Percentiles rank a stretch among this genome's conserved stretches.
phyloP scores from a whole-genome alignment of 2,797 vertebrate species.

The Acrossocheilus fasciatus region DNA sequence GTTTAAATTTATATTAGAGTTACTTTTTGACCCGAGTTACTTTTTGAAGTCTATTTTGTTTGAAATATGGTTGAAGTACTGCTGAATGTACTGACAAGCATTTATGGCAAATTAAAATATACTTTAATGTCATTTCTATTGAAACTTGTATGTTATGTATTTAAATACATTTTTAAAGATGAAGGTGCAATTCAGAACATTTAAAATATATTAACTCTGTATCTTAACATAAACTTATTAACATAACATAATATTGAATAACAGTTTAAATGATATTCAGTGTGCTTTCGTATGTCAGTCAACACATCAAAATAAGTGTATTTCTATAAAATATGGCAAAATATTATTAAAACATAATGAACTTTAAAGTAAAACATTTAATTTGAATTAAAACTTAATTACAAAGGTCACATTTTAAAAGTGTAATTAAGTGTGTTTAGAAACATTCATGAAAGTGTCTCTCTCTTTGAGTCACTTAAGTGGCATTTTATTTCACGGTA shows the following conservation, averaged over 20 bases:
- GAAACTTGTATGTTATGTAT: too few species aligned
- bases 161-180: not conserved
- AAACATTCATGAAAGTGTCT: not conserved
- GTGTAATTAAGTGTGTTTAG: not conserved
- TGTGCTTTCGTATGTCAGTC: not conserved
- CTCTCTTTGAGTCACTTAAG: not conserved
- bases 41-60: not conserved
- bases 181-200: not conserved
- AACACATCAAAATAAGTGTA: not conserved
- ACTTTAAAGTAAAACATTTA: not conserved
- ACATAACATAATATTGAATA: not conserved
- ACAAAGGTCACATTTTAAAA: not conserved
- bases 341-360: not conserved
- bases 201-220: not conserved
- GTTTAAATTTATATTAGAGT: not conserved
- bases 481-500: not conserved
- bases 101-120: not conserved
- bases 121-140: not conserved
- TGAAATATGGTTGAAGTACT: not conserved
- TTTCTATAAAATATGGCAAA: not conserved
- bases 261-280: not conserved
- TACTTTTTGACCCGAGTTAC: not conserved
- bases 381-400: not conserved
- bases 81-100: too few species aligned
- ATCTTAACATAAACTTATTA: not conserved